Evolutionary conservation across 2,888 invertebrate genomes (phyloP).

Genomic region (Rhamnusium bicolor): DNA sequence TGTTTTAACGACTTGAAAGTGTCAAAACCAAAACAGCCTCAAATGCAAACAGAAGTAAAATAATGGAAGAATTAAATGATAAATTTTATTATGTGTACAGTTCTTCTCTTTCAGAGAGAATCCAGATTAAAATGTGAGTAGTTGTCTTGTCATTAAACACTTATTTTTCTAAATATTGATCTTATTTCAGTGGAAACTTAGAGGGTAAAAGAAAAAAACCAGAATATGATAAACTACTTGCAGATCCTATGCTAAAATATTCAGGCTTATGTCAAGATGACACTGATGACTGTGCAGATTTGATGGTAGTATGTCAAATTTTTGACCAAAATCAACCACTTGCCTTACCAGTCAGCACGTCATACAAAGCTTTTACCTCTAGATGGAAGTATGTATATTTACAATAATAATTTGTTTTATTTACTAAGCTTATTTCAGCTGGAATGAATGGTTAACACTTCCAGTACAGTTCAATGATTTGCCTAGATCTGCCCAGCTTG

Average conservation of each 20-base stretch:
- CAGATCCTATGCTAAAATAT: constrained; percentile 91
- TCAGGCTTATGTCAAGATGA: constrained; percentile 90
- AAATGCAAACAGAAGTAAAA: not conserved
- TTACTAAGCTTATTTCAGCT: constrained; percentile 75
- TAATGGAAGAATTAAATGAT: constrained; percentile 84
- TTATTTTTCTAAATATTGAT: not conserved
- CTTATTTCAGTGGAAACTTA: constrained; percentile 84
- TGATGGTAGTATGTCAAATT: constrained; percentile 91
- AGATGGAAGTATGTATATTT: constrained; percentile 85
- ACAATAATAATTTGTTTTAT: not conserved
- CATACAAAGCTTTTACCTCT: constrained; percentile 93
- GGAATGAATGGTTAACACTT: constrained; percentile 97
- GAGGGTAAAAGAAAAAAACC: constrained; percentile 92
- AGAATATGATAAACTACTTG: constrained; percentile 88
- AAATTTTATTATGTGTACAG: constrained; percentile 92
- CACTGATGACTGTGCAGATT: constrained; percentile 87
- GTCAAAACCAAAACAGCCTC: too few species aligned
- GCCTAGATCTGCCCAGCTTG: constrained; percentile 88
- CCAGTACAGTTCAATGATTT: constrained; percentile 94
- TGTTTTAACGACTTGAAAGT: too few species aligned
- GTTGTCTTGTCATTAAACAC: not conserved
- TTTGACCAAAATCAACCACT: constrained; percentile 86
- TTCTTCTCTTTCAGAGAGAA: constrained; percentile 88
- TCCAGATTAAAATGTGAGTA: constrained; percentile 93
- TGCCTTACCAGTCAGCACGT: constrained; percentile 89